phyloP scores from a whole-genome alignment of 30 jellyfish, hydroid and myxozoan species.

The Chironex yamaguchii region DNA sequence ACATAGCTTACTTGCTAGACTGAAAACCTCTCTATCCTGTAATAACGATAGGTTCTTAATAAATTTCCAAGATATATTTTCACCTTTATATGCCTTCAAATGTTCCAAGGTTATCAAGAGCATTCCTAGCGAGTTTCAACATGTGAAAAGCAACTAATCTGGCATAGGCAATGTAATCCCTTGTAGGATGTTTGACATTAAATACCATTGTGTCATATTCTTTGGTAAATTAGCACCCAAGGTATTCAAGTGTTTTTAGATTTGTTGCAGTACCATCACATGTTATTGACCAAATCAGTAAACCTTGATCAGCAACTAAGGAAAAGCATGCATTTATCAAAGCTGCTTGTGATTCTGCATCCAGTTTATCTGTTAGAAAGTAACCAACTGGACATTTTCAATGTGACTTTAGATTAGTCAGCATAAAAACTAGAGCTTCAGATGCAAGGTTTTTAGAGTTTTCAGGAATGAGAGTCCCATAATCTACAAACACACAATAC shows the following conservation, averaged over 20 bases:
- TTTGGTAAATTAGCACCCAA: conserved; percentile 26
- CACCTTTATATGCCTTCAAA: too few species aligned
- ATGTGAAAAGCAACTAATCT: too few species aligned
- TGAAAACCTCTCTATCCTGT: conserved; percentile 20
- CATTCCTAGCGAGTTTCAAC: too few species aligned
- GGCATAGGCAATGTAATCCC: too few species aligned
- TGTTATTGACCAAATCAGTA: conserved; percentile 9
- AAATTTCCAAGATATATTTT: conserved; percentile 17
- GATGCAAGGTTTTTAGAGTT: conserved; percentile 25
- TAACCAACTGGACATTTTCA: conserved; percentile 51
- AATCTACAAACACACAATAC: conserved; percentile 50
- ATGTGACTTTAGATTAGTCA: not conserved
- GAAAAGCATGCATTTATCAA: conserved; percentile 17
- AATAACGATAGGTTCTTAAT: not conserved
- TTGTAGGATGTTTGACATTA: conserved; percentile 1
- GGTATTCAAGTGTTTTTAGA: not conserved
- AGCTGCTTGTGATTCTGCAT: conserved; percentile 18
- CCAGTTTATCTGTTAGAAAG: conserved; percentile 13
- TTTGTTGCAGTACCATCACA: conserved; percentile 49
- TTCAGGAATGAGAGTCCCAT: conserved; percentile 9
- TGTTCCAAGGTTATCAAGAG: too few species aligned
- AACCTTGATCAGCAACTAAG: conserved; percentile 45
- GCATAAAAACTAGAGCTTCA: conserved; percentile 33
- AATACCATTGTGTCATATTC: conserved; percentile 4
- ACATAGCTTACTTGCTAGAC: conserved; percentile 27